Percentiles rank a stretch among this genome's conserved stretches.
Evolutionary conservation across 2,888 invertebrate genomes (phyloP).

Genomic region (Craniophora ligustri): DNA sequence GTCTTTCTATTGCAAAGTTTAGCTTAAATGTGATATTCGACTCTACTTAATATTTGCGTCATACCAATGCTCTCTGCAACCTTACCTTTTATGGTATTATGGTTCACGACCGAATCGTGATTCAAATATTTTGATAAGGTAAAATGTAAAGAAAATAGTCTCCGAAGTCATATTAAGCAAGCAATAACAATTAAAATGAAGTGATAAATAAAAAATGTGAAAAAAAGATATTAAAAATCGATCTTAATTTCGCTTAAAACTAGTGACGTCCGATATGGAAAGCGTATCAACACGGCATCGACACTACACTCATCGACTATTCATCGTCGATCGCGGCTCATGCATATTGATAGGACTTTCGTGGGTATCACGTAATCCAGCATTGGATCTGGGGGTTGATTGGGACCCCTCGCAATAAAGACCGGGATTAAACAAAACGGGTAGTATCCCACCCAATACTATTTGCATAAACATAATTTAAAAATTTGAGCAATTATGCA

Average conservation of each 20-base stretch:
- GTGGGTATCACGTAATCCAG: conserved; percentile 76
- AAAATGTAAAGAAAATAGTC: too few species aligned
- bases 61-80: too few species aligned
- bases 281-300: conserved; percentile 46
- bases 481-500: too few species aligned
- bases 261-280: conserved; percentile 44
- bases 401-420: conserved; percentile 65
- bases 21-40: too few species aligned
- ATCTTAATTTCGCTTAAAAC: conserved; percentile 15
- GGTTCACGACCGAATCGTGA: too few species aligned
- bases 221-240: background rate
- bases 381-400: conserved; percentile 68
- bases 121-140: too few species aligned
- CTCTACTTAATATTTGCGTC: too few species aligned
- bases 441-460: conserved; percentile 26
- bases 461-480: conserved; percentile 38
- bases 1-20: too few species aligned
- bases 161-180: too few species aligned
- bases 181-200: background rate
- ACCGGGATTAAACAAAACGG: conserved; percentile 47
- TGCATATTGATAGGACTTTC: conserved; percentile 83
- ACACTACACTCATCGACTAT: conserved; percentile 73
- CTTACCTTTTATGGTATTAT: too few species aligned
- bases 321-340: conserved; percentile 74
- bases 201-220: background rate